Base-by-base conservation (phyloP, 2,113 vertebrate genomes). In the Etia nguti region DNA sequence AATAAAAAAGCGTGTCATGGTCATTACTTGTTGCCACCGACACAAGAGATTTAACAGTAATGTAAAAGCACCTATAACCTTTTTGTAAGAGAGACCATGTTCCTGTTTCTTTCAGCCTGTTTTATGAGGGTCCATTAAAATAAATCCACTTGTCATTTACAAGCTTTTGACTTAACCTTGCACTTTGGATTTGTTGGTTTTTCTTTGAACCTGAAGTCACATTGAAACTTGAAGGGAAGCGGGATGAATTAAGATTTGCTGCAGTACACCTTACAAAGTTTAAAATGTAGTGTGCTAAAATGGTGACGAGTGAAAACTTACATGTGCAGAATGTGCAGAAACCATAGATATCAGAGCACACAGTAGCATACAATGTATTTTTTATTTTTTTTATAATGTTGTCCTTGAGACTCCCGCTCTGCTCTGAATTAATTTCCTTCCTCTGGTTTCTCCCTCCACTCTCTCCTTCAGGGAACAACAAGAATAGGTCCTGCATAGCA, bases 351-450 rank as follows among this genome's bases (percentile, higher is more conserved):
- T 83, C 36, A 20, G 79, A 50, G 55, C 24, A 24, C 80, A 85
- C 68, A 80, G 86, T 43, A 82, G 50, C 41, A 4, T 70, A 57
- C 86, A 55, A 6, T 48, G 12, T 16, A 18, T 84, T 62, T 55
- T 29, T 20, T 34, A 80, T 50, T 24, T 29, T 86, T 10, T 60
- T 36, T 29, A 46, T 80, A 16, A 4, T 59, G 80, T 91, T 92
- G 92, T 94, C 90, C 90, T 92, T 94, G 94, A 68, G 83, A 62
- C 82, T 73, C 52, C 29, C 15, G 52, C 89, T 68, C 81, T 22
- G 38, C 65, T 57, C 82, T 59, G 79, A 62, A 60, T 93, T 91
- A 48, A 88, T 85, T 92, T 91, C 90, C 89, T 92, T 90, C 90
- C 83, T 94, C 70, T 81, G 60, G 59, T 81, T 82, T 85, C 81